Percentiles rank a stretch among this genome's conserved stretches.
These are phyloP conservation scores for Chloropsis cyanopogon DNA, from an alignment of 2,113 vertebrate species.

Conservation along the genomic window DNA sequence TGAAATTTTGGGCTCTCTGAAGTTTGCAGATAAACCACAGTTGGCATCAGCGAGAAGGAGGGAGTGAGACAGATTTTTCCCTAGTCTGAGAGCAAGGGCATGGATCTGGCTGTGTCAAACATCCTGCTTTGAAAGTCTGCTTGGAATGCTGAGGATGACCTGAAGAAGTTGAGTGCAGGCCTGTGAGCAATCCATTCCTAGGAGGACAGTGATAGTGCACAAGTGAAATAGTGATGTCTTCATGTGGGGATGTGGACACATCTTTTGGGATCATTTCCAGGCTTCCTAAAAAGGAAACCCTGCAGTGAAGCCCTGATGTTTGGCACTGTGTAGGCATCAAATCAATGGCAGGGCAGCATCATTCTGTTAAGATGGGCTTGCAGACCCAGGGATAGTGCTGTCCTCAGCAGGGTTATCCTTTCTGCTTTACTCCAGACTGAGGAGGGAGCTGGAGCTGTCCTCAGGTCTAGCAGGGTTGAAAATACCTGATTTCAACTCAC, in stretches of 20 bases:
- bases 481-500: not conserved
- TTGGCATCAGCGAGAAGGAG: not conserved
- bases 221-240: not conserved
- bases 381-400: not conserved
- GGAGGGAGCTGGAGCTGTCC: not conserved
- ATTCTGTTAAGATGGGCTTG: not conserved
- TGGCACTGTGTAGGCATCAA: not conserved
- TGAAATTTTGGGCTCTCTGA: not conserved
- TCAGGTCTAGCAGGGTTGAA: not conserved
- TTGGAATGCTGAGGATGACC: not conserved
- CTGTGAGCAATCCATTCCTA: not conserved
- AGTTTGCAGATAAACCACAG: not conserved
- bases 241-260: accelerated
- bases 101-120: not conserved
- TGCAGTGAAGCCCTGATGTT: not conserved
- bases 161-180: not conserved
- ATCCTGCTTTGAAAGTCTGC: not conserved
- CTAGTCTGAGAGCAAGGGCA: not conserved
- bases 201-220: not conserved
- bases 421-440: not conserved
- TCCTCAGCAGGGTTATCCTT: not conserved
- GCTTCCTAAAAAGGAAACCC: not conserved
- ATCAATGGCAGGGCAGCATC: not conserved
- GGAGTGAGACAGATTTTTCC: not conserved
- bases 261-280: not conserved